Evolutionary conservation across 2,797 vertebrate genomes (phyloP).

Genomic region (Karalla daura): DNA sequence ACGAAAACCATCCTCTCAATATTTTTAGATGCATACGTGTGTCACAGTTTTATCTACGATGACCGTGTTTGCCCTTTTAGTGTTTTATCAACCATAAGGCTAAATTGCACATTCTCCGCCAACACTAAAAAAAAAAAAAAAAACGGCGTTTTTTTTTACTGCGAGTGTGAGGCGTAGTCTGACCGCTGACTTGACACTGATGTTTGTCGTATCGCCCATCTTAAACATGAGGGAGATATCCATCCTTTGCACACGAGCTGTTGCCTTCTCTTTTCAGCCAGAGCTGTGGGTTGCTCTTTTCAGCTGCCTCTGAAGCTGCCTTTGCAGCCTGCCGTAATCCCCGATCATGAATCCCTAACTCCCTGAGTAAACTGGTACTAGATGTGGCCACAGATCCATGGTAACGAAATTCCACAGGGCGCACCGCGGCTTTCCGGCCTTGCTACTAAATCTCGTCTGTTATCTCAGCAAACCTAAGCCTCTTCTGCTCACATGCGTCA

Average conservation of each 20-base stretch:
- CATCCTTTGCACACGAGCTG: slow-evolving; percentile 44
- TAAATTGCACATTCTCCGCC: not conserved
- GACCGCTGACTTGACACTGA: slow-evolving; percentile 21
- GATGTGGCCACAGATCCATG: slow-evolving; percentile 70
- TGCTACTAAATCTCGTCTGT: slow-evolving; percentile 64
- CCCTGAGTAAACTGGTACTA: slow-evolving; percentile 70
- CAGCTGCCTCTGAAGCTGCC: slow-evolving; percentile 43
- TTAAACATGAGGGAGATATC: slow-evolving; percentile 31
- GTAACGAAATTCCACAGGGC: slow-evolving; percentile 64
- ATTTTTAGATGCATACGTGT: not conserved
- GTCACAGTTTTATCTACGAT: not conserved
- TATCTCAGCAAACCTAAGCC: slow-evolving; percentile 67
- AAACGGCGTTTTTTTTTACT: not conserved
- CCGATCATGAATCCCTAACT: slow-evolving; percentile 69
- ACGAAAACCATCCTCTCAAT: not conserved
- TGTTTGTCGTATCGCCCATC: slow-evolving; percentile 34
- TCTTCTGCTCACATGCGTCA: slow-evolving; percentile 57
- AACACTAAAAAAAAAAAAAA: slow-evolving; percentile 4
- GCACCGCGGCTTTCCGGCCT: slow-evolving; percentile 49
- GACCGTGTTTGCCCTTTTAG: not conserved
- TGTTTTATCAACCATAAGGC: not conserved
- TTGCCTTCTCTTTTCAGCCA: slow-evolving; percentile 42
- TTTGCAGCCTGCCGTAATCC: slow-evolving; percentile 61
- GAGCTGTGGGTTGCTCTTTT: slow-evolving; percentile 44
- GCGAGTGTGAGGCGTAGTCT: slow-evolving; percentile 18